A percentile compares a stretch with the other conserved stretches of the same genome.
Evolutionary conservation across 2,113 vertebrate genomes (phyloP).

Genomic region (Rhodinocichla rosea): DNA sequence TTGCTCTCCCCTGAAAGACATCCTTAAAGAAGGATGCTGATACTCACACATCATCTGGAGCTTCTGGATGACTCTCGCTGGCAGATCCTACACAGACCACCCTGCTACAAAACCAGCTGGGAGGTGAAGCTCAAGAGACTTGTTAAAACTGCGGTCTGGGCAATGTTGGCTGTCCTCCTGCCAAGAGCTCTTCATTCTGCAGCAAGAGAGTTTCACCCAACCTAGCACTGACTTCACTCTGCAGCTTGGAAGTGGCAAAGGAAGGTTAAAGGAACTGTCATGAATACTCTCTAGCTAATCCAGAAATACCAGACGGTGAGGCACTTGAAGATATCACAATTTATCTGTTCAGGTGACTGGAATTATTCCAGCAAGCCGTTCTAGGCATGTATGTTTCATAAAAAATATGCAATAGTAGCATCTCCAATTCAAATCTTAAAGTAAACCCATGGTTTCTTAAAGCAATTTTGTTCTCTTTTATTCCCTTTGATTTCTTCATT

Average conservation of each 20-base stretch:
- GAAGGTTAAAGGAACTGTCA: background rate
- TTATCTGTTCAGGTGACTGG: background rate
- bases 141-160: background rate
- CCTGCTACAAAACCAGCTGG: background rate
- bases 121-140: background rate
- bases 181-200: background rate
- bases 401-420: background rate
- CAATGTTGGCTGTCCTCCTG: background rate
- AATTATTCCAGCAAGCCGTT: background rate
- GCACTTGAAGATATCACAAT: background rate
- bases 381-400: background rate
- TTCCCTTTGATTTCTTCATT: background rate
- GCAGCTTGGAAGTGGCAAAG: background rate
- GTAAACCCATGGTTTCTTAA: background rate
- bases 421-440: background rate
- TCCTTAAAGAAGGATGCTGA: background rate
- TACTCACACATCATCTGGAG: background rate
- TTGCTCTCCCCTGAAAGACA: background rate
- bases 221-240: background rate
- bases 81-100: background rate
- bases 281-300: background rate
- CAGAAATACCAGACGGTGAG: background rate
- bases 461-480: background rate
- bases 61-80: background rate
- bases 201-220: background rate